A percentile compares a stretch with the other conserved stretches of the same genome.
These are phyloP conservation scores for Labrus mixtus DNA, from an alignment of 2,113 vertebrate species.

Conservation along the genomic window DNA sequence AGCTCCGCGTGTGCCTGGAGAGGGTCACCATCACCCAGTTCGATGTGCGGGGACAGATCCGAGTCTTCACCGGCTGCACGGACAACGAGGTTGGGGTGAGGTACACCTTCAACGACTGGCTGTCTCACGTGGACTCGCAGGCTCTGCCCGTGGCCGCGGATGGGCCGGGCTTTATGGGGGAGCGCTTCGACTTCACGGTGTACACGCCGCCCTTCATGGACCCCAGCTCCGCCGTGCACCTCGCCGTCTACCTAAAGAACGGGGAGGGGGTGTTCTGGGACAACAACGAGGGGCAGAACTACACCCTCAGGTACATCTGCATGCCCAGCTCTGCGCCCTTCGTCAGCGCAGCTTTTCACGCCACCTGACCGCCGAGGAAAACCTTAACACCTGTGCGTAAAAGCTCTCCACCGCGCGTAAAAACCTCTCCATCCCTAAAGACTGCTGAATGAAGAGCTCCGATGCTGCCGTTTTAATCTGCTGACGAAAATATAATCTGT, in stretches of 20 bases:
- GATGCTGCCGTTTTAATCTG: not conserved
- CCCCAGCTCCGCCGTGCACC: constrained; percentile 81
- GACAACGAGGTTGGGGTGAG: constrained; percentile 84
- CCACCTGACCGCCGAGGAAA: constrained; percentile 40
- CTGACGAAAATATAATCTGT: not conserved
- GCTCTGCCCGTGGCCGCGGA: constrained; percentile 63
- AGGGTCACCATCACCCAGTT: constrained; percentile 65
- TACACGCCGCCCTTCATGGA: constrained; percentile 83
- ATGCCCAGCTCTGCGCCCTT: not conserved
- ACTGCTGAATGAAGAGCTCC: not conserved
- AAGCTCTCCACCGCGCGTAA: constrained; percentile 9
- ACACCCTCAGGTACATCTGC: constrained; percentile 78
- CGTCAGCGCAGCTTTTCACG: constrained; percentile 52
- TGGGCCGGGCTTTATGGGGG: constrained; percentile 25
- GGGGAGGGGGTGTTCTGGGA: constrained; percentile 90
- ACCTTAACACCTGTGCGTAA: not conserved
- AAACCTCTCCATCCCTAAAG: not conserved
- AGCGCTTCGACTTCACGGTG: constrained; percentile 86
- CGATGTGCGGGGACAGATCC: constrained; percentile 84
- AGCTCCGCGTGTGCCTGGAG: constrained; percentile 85
- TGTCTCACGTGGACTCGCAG: constrained; percentile 85
- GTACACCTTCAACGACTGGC: constrained; percentile 93
- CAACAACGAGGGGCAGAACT: constrained; percentile 90
- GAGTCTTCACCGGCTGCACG: constrained; percentile 33
- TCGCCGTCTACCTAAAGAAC: constrained; percentile 86